Base-by-base conservation (phyloP, 2,888 invertebrate genomes). In the Nymphalis urticae region DNA sequence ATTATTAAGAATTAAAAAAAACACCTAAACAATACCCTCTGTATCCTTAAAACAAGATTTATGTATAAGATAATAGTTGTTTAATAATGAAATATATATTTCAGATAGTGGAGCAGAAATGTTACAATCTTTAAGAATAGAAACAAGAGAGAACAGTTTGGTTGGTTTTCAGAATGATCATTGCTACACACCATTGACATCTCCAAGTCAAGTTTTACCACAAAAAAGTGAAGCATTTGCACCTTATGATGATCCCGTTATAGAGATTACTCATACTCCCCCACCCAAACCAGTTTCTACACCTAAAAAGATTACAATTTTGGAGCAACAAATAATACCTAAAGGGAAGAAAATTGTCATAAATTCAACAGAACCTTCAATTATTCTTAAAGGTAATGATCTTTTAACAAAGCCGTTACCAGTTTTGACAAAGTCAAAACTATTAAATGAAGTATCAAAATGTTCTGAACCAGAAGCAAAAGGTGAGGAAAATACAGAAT, bases 91-190 rank as follows among this genome's bases (percentile, higher is more conserved):
- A 4, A 27, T 36, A 58, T 42, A 36, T 19, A 19, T 58, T 58
- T 65, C 83, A 86, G 92, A 93, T 78, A 92, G 92, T 82, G 92
- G 93, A 70, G 90, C 92, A 66, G 90, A 93, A 83, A 92, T 93
- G 91, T 83, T 93, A 73, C 92, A 92, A 73, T 91, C 92, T 48
- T 79, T 92, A 70, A 84, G 89, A 75, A 91, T 92, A 78, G 92
- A 92, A 77, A 92, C 92, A 63, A 83, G 92, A 75, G 93, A 93
- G 76, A 92, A 92, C 61, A 93, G 92, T 79, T 90, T 95, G 69
- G 93, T 94, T 77, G 94, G 96, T 6, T 94, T 96, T 76, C 94
- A 94, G 79, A 94, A 97, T 89, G 97, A 97, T 84, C 97, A 97
- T 81, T 97, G 97, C 81, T 97, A 97, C 76, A 97, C 97, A 58